phyloP scores from a whole-genome alignment of 1,140 invertebrate species.

The Cherax quadricarinatus region DNA sequence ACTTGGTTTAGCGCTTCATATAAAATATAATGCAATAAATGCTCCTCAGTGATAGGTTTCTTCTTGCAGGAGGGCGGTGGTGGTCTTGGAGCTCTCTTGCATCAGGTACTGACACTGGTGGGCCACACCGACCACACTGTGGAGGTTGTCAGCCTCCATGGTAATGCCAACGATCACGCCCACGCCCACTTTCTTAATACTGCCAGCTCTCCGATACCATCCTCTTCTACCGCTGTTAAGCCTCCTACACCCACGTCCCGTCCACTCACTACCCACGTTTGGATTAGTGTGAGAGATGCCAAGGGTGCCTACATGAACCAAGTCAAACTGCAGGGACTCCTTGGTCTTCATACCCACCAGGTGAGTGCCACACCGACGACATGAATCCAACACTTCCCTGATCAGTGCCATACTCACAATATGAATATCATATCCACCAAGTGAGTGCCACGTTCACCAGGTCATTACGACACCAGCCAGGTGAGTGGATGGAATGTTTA shows the following conservation, averaged over 20 bases:
- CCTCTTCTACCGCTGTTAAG: neutral
- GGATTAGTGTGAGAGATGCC: slow-evolving; percentile 35
- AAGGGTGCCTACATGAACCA: slow-evolving; percentile 30
- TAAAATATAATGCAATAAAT: too few relatives aligned
- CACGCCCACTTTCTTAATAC: too few relatives aligned
- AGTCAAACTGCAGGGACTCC: slow-evolving; percentile 37
- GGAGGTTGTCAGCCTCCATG: slow-evolving; percentile 32
- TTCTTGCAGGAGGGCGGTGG: slow-evolving; percentile 26
- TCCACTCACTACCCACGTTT: slow-evolving; percentile 20
- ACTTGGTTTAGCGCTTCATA: too few relatives aligned
- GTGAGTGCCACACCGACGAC: neutral
- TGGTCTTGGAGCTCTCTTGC: slow-evolving; percentile 8
- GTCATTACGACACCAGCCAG: too few relatives aligned
- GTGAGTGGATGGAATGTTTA: too few relatives aligned
- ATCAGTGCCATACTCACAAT: too few relatives aligned
- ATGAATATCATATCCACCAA: too few relatives aligned
- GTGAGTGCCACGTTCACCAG: too few relatives aligned
- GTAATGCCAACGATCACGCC: neutral
- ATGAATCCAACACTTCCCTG: too few relatives aligned
- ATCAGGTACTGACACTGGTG: slow-evolving; percentile 4
- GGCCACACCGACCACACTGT: slow-evolving; percentile 1
- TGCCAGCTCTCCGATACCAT: neutral
- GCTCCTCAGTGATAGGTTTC: too few relatives aligned
- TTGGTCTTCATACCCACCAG: slow-evolving; percentile 31
- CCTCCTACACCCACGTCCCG: neutral